Conservation (phyloP, 1,140 invertebrate species). For the Musca domestica region DNA sequence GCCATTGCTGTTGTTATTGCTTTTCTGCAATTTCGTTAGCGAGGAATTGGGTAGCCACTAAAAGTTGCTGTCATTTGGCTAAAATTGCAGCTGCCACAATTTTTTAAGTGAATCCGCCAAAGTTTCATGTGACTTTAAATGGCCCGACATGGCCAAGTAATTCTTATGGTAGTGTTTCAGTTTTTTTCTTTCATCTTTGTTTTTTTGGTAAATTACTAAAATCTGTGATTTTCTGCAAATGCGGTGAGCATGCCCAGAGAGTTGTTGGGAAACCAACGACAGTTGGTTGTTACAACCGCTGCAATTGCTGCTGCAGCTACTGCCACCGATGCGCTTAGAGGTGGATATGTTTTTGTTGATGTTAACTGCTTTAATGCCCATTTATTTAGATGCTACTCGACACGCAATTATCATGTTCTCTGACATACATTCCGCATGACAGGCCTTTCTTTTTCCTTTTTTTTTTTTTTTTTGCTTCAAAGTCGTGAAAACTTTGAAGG, state of each 20-base stretch:
- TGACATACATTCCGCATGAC: conserved; percentile 18
- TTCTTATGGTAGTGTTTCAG: background rate
- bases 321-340: background rate
- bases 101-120: background rate
- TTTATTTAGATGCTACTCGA: conserved; percentile 7
- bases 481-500: too few relatives aligned
- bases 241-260: too few relatives aligned
- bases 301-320: background rate
- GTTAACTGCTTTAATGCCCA: conserved; percentile 20
- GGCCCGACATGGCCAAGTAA: too few relatives aligned
- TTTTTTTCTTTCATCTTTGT: background rate
- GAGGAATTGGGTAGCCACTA: too few relatives aligned
- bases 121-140: too few relatives aligned
- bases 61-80: conserved; percentile 6
- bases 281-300: background rate
- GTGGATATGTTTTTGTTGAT: conserved; percentile 8
- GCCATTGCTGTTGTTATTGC: too few relatives aligned
- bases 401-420: conserved; percentile 21
- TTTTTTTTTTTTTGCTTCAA: background rate
- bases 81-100: conserved; percentile 22
- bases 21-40: too few relatives aligned
- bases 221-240: conserved; percentile 8
- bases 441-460: background rate
- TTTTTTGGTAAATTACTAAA: conserved; percentile 13
- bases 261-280: too few relatives aligned